Percentiles rank a stretch among this genome's conserved stretches.
phyloP scores from a whole-genome alignment of 2,113 vertebrate species.

The Dicaeum eximium region DNA sequence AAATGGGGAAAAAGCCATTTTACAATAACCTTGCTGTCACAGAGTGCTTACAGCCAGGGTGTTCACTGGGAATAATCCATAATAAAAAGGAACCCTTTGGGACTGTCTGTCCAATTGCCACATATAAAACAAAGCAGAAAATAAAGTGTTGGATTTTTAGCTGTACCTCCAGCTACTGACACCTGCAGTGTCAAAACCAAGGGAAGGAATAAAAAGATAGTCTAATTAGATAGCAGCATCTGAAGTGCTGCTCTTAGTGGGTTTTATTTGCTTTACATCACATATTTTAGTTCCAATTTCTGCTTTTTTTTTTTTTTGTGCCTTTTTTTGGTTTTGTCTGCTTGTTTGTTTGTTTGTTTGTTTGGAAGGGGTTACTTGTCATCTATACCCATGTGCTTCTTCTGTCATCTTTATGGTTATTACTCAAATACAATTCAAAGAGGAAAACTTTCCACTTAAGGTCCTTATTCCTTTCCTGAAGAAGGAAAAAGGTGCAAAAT shows the following conservation, averaged over 20 bases:
- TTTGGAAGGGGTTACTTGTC: neutral
- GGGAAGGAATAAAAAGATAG: neutral
- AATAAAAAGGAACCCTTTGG: constrained; percentile 38
- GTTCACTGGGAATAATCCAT: constrained; percentile 47
- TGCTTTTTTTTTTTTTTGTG: neutral
- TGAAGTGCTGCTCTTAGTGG: neutral
- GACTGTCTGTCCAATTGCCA: constrained; percentile 13
- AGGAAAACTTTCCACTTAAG: neutral
- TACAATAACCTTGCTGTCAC: constrained; percentile 50
- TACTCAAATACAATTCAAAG: neutral
- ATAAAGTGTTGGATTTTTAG: constrained; percentile 22
- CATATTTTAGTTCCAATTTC: neutral
- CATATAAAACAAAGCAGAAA: constrained; percentile 42
- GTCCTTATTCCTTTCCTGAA: neutral
- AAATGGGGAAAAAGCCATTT: constrained; percentile 46
- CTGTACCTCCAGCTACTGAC: constrained; percentile 11
- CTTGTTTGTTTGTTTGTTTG: neutral
- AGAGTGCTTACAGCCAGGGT: constrained; percentile 30
- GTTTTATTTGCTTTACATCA: constrained; percentile 4
- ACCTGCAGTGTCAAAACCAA: neutral
- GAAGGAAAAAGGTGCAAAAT: neutral
- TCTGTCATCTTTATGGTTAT: neutral
- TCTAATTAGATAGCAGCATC: neutral
- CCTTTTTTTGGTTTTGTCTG: neutral
- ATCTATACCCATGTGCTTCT: neutral